Conservation (phyloP, 2,888 invertebrate species). For the Troilus luridus region DNA sequence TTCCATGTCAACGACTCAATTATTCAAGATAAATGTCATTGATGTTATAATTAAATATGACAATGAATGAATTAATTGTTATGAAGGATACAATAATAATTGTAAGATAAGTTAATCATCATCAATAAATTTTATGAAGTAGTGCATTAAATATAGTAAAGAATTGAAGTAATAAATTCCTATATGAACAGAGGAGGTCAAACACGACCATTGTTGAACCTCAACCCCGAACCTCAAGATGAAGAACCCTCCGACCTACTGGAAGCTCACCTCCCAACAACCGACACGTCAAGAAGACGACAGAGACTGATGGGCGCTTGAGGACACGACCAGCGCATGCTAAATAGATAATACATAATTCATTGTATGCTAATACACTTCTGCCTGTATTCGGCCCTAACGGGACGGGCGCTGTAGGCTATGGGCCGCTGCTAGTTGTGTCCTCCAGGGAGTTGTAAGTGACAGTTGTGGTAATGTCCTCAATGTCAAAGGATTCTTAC, state of each 20-base stretch:
- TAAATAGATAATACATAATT: conserved; percentile 45
- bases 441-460: neutral
- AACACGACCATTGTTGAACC: neutral
- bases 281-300: neutral
- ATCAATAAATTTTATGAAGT: no score
- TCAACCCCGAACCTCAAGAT: neutral
- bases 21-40: no score
- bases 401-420: neutral
- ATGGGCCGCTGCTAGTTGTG: neutral
- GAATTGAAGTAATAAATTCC: no score
- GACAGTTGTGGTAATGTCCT: neutral
- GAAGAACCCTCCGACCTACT: neutral
- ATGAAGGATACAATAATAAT: no score
- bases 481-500: neutral
- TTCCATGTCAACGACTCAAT: no score
- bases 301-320: neutral
- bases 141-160: no score
- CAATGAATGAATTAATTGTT: no score
- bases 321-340: neutral
- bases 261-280: neutral
- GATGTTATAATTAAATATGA: no score
- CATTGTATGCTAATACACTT: conserved; percentile 28
- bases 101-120: no score
- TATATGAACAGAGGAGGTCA: no score
- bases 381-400: neutral